Percentiles rank a stretch among this genome's conserved stretches.
Evolutionary conservation across 2,797 vertebrate species (phyloP).

Genomic region (Cryptoblepharus egeriae): DNA sequence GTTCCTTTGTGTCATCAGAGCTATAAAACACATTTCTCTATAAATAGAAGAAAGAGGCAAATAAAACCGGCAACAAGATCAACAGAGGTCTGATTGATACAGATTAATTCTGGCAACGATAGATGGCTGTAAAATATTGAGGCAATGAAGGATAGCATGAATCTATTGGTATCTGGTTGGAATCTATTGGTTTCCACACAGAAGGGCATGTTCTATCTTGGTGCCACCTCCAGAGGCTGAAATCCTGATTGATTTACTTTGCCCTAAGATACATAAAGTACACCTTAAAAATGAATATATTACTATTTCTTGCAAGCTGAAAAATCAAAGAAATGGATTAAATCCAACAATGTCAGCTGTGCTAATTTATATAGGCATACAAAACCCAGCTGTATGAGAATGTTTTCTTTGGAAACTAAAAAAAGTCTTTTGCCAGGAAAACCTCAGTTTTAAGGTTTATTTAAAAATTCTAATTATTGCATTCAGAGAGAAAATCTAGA

Average conservation of each 20-base stretch:
- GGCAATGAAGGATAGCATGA: constrained; percentile 28
- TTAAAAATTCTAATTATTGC: neutral
- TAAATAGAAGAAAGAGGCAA: neutral
- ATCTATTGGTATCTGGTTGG: constrained; percentile 24
- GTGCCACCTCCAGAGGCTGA: constrained; percentile 6
- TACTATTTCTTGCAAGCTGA: constrained; percentile 40
- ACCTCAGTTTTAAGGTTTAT: neutral
- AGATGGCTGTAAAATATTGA: constrained; percentile 15
- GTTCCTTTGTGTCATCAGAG: constrained; percentile 12
- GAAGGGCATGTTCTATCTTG: neutral
- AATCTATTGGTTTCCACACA: constrained; percentile 27
- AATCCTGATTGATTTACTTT: constrained; percentile 43
- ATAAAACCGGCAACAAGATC: constrained; percentile 33
- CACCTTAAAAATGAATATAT: constrained; percentile 15
- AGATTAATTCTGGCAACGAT: constrained; percentile 28
- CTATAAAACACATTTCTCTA: neutral
- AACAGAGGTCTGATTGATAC: constrained; percentile 15
- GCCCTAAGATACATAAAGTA: neutral
- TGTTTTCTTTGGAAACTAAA: neutral
- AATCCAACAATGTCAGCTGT: constrained; percentile 12
- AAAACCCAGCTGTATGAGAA: neutral
- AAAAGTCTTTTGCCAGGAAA: neutral
- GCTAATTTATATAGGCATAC: neutral
- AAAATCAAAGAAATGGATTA: constrained; percentile 45
- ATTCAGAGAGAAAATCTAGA: constrained; percentile 1